phyloP scores from a whole-genome alignment of 2,888 invertebrate species.

The Diogma glabrata region DNA sequence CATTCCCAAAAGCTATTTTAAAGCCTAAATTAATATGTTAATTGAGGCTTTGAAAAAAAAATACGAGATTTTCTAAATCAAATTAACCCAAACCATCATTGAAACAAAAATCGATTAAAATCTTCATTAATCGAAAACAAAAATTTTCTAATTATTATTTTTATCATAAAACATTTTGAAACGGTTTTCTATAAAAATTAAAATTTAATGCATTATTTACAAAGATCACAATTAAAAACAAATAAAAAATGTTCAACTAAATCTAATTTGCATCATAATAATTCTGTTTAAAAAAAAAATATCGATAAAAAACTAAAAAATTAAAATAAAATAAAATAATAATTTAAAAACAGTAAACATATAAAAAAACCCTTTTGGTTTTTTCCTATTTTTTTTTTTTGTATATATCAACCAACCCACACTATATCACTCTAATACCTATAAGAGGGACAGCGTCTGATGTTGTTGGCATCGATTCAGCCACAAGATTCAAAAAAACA shows the following conservation, averaged over 20 bases:
- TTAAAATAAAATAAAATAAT: constrained; percentile 1
- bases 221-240: constrained; percentile 8
- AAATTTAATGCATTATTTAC: constrained; percentile 9
- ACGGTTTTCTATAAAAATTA: too few species aligned
- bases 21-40: too few species aligned
- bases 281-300: constrained; percentile 1
- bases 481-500: constrained; percentile 95
- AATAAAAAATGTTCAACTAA: constrained; percentile 8
- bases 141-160: too few species aligned
- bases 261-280: neutral
- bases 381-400: constrained; percentile 16
- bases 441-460: constrained; percentile 74
- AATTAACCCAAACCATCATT: too few species aligned
- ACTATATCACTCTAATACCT: constrained; percentile 42
- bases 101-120: too few species aligned
- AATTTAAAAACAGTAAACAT: neutral
- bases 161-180: too few species aligned
- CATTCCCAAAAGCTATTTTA: too few species aligned
- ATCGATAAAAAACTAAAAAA: too few species aligned
- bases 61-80: too few species aligned
- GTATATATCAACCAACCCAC: constrained; percentile 6
- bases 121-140: too few species aligned
- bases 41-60: too few species aligned
- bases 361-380: constrained; percentile 5
- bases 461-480: constrained; percentile 88